phyloP scores from a whole-genome alignment of 1,140 invertebrate species.

The Drosophila neocordata region DNA sequence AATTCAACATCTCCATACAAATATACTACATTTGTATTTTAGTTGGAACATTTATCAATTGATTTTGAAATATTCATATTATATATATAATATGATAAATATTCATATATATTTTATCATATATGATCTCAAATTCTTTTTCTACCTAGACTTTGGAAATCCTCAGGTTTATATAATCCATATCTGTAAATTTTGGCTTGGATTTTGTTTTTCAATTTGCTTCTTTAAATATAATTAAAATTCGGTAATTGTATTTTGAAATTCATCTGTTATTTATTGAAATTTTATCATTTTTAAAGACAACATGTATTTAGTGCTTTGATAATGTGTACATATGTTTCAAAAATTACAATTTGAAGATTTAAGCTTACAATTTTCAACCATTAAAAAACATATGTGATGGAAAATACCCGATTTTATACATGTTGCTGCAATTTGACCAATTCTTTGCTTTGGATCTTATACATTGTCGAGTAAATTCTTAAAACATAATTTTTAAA shows the following conservation, averaged over 20 bases:
- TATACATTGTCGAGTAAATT: constrained; percentile 29
- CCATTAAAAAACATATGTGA: constrained; percentile 22
- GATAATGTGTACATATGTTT: constrained; percentile 21
- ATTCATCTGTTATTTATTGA: background rate
- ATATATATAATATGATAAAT: too few relatives aligned
- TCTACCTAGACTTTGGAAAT: too few relatives aligned
- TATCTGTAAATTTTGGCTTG: too few relatives aligned
- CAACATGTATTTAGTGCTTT: constrained; percentile 23
- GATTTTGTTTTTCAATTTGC: too few relatives aligned
- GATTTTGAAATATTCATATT: too few relatives aligned
- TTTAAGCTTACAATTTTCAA: constrained; percentile 10
- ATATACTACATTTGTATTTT: too few relatives aligned
- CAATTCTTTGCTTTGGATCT: constrained; percentile 14
- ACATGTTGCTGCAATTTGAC: constrained; percentile 10
- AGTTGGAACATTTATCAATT: too few relatives aligned
- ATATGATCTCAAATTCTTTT: too few relatives aligned
- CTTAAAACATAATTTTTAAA: constrained; percentile 58
- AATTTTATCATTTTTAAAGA: constrained; percentile 2
- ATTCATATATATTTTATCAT: too few relatives aligned
- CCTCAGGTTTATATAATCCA: too few relatives aligned
- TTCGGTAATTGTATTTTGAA: background rate
- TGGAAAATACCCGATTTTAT: constrained; percentile 29
- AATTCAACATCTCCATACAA: too few relatives aligned
- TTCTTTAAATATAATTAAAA: background rate
- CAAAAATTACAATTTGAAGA: constrained; percentile 29